Conservation (phyloP, 2,888 invertebrate species). For the Scaptomyza parva region DNA sequence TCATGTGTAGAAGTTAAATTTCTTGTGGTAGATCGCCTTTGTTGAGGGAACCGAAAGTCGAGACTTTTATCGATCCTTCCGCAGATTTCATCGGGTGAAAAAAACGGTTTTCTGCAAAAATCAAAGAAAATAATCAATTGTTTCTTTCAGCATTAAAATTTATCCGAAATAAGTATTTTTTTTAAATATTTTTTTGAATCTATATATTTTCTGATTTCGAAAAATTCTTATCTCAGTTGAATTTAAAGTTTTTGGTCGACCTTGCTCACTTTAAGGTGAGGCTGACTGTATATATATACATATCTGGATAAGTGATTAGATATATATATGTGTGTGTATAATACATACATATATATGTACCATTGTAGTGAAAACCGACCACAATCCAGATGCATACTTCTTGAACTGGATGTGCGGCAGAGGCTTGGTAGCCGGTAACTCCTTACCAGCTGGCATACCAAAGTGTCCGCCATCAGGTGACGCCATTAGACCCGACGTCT, state of each 20-base stretch:
- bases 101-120: slow-evolving; percentile 64
- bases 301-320: background rate
- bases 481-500: slow-evolving; percentile 32
- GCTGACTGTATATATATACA: background rate
- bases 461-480: slow-evolving; percentile 20
- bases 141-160: no score
- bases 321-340: slow-evolving; percentile 5
- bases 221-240: no score
- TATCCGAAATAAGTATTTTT: background rate
- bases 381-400: slow-evolving; percentile 74
- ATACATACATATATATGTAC: slow-evolving; percentile 8
- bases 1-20: background rate
- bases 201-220: background rate
- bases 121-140: no score
- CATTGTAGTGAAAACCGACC: slow-evolving; percentile 47
- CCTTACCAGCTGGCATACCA: slow-evolving; percentile 35
- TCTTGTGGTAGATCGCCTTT: slow-evolving; percentile 10
- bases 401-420: slow-evolving; percentile 64
- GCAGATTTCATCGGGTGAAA: slow-evolving; percentile 65
- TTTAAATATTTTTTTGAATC: background rate
- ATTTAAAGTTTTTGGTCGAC: no score
- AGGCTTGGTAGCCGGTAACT: slow-evolving; percentile 46
- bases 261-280: no score
- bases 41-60: slow-evolving; percentile 59
- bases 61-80: slow-evolving; percentile 72